A percentile compares a stretch with the other conserved stretches of the same genome.
Conservation (phyloP, 2,888 invertebrate species). For the Trissonchulus latispiculum region DNA sequence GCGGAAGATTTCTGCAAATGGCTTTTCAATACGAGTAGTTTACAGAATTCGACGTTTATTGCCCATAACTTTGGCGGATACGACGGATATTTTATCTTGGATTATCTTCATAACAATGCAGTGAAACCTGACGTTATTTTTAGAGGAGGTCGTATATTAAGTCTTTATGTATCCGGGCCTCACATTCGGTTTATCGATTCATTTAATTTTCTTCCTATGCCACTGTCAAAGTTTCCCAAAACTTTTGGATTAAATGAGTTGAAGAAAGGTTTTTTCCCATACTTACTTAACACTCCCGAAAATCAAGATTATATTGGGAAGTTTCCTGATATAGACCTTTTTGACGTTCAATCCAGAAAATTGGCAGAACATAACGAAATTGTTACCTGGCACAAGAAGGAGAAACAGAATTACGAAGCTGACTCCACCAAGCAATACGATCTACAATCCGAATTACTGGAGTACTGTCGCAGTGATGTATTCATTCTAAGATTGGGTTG, state of each 20-base stretch:
- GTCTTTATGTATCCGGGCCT: too few species aligned
- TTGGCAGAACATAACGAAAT: too few species aligned
- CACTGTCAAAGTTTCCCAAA: slow-evolving; percentile 5
- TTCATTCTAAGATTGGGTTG: background rate
- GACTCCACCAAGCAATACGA: background rate
- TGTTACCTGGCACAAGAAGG: background rate
- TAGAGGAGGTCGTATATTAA: too few species aligned
- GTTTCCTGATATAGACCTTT: background rate
- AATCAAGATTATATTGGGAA: background rate
- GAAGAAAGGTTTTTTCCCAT: slow-evolving; percentile 4
- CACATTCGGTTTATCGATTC: background rate
- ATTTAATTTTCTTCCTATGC: background rate
- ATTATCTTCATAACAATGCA: too few species aligned
- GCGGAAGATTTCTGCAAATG: too few species aligned
- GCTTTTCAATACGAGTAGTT: too few species aligned
- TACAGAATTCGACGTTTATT: too few species aligned
- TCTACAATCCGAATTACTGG: background rate
- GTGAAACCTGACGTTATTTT: too few species aligned
- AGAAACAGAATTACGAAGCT: too few species aligned
- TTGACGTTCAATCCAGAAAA: background rate
- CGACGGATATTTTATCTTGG: too few species aligned
- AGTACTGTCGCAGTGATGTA: background rate
- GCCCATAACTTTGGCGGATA: too few species aligned
- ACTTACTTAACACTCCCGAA: background rate
- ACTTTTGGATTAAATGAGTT: background rate